phyloP scores from a whole-genome alignment of 2,113 vertebrate species.

The Silurus glanis region DNA sequence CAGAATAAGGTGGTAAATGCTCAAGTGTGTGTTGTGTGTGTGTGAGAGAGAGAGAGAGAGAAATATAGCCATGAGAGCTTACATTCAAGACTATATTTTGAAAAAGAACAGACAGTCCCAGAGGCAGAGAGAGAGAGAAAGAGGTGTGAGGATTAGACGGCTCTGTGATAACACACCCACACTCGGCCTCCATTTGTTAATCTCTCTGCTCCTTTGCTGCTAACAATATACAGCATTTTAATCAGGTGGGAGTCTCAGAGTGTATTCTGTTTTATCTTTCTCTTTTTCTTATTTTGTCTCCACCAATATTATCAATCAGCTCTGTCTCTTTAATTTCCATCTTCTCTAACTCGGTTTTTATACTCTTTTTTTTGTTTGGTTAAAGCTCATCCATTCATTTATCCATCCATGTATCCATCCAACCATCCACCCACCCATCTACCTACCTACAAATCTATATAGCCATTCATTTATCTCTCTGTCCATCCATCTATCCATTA shows the following conservation, averaged over 20 bases:
- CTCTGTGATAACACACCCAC: conserved; percentile 62
- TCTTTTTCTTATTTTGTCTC: neutral
- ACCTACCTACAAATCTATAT: too few species aligned
- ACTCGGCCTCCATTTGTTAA: conserved; percentile 57
- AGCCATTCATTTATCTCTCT: too few species aligned
- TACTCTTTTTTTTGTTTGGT: neutral
- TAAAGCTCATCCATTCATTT: too few species aligned
- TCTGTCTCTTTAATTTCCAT: neutral
- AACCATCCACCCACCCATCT: neutral
- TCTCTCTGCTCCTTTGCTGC: conserved; percentile 42
- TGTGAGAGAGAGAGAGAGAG: neutral
- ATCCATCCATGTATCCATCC: neutral
- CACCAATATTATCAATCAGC: neutral
- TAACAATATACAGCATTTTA: conserved; percentile 32
- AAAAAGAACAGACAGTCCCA: conserved; percentile 36
- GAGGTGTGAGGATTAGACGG: conserved; percentile 67
- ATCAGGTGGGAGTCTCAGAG: neutral
- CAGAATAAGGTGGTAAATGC: neutral
- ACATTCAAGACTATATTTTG: neutral
- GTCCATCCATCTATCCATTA: neutral
- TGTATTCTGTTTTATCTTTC: conserved; percentile 24
- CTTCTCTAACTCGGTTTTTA: neutral
- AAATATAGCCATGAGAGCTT: neutral
- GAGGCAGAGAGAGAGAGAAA: conserved; percentile 40
- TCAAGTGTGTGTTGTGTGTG: conserved; percentile 11